Evolutionary conservation across 1,140 invertebrate genomes (phyloP).

Genomic region (Zaprionus africanus): DNA sequence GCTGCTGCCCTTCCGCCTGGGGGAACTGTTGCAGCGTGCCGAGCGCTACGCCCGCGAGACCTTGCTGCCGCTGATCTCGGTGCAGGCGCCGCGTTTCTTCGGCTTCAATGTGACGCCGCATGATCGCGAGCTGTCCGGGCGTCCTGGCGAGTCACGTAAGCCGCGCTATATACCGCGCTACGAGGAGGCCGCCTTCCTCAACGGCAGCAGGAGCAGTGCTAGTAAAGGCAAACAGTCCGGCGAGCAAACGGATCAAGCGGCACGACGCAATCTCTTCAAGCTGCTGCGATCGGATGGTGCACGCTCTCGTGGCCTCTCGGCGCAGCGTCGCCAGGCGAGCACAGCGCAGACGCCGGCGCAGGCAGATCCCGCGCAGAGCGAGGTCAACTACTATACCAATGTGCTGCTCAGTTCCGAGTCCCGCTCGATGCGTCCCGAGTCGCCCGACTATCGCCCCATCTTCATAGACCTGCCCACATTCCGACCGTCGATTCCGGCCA

Average conservation of each 20-base stretch:
- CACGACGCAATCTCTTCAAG: constrained; percentile 67
- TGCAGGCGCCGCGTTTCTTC: constrained; percentile 89
- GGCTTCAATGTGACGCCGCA: constrained; percentile 84
- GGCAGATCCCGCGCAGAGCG: constrained; percentile 30
- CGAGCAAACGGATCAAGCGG: constrained; percentile 25
- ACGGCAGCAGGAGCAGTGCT: constrained; percentile 30
- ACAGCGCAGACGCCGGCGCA: background rate
- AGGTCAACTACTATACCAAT: constrained; percentile 77
- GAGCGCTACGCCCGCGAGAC: constrained; percentile 92
- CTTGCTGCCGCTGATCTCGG: constrained; percentile 89
- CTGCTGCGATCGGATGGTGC: constrained; percentile 47
- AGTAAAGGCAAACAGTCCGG: constrained; percentile 2
- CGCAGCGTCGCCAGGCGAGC: constrained; percentile 23
- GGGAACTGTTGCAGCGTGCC: constrained; percentile 91
- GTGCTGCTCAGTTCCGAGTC: constrained; percentile 59
- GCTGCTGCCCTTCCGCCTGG: constrained; percentile 90
- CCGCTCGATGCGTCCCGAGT: constrained; percentile 71
- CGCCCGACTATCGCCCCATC: constrained; percentile 70
- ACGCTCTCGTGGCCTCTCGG: constrained; percentile 43
- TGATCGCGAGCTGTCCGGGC: constrained; percentile 36
- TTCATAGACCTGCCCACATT: constrained; percentile 82
- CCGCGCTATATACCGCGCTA: constrained; percentile 83
- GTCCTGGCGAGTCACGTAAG: constrained; percentile 57
- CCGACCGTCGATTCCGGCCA: constrained; percentile 45
- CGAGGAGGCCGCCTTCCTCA: constrained; percentile 68